Evolutionary conservation across 2,797 vertebrate genomes (phyloP), one percentile per base, ranked within the genome.

Genomic region (Sebastes kiyomatsui): DNA sequence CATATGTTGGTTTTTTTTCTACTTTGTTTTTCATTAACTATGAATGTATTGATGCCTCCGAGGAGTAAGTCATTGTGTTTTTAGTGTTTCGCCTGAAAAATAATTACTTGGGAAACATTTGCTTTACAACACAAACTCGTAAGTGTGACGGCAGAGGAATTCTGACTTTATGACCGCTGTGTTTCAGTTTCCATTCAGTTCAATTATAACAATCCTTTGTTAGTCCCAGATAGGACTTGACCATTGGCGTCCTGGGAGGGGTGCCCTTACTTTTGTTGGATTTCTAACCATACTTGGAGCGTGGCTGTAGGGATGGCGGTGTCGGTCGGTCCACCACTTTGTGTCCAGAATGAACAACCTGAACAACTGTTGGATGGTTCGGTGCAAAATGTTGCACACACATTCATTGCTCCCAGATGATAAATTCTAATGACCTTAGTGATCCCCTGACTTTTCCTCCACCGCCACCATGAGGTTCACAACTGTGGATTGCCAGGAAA

Each of bases 51-150:
- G 33, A 80, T 54, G 65, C 13, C 49, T 72, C 54, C 6, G 5
- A 71, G 35, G 16, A 80, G n/a, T 28, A 62, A 59, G 30, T 82
- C 58, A 25, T 18, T 67, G 30, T 38, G 60, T 54, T 70, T 79
- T 77, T 30, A 74, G 35, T n/a, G 49, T 72, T 56, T 80, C 52
- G 18, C 58, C 11, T 68, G 49, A 67, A 75, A 74, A 56, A 12
- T 72, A 85, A 75, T 72, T 77, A 33, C 32, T 61, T 32, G 58
- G 80, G 81, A 85, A 83, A 83, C 33, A 77, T 77, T 81, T 61
- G 59, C 33, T 80, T 81, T 46, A 73, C 11, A 32, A 18, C 2
- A 2, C 27, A 46, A 85, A 85, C 52, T 55, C 7, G 7, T 67
- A 83, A 58, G 16, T 83, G 23, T 49, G 68, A 67, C 20, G 8